Percentiles rank a stretch among this genome's conserved stretches.
phyloP scores from a whole-genome alignment of 2,113 vertebrate species.

The Mystacornis crossleyi region DNA sequence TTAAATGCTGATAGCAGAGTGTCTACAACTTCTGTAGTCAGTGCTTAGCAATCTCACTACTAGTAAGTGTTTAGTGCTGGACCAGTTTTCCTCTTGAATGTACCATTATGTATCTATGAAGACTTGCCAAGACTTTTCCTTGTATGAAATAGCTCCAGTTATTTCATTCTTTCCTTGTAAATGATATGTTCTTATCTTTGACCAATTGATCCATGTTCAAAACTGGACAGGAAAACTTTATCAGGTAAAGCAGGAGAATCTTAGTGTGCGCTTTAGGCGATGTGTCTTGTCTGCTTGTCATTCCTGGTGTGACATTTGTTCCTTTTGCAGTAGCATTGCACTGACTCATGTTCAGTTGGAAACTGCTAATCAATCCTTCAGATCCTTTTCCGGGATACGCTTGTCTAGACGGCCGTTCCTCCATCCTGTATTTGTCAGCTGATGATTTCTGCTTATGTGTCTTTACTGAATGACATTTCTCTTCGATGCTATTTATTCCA shows the following conservation, averaged over 20 bases:
- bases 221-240: not conserved
- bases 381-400: not conserved
- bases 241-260: not conserved
- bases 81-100: not conserved
- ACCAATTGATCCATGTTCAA: not conserved
- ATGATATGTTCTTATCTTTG: not conserved
- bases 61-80: not conserved
- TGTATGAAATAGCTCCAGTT: not conserved
- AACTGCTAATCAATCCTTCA: not conserved
- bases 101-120: not conserved
- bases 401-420: slow-evolving; percentile 8
- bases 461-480: not conserved
- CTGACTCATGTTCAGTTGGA: not conserved
- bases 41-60: not conserved
- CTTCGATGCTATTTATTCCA: not conserved
- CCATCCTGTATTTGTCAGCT: not conserved
- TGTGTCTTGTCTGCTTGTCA: not conserved
- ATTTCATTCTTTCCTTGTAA: not conserved
- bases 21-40: not conserved
- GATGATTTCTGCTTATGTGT: not conserved
- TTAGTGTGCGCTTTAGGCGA: not conserved
- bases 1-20: not conserved
- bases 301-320: not conserved
- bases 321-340: not conserved
- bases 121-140: not conserved